Evolutionary conservation across 2,113 vertebrate species (phyloP), one percentile per base, ranked within the genome.

Genomic region (Rhea pennata): DNA sequence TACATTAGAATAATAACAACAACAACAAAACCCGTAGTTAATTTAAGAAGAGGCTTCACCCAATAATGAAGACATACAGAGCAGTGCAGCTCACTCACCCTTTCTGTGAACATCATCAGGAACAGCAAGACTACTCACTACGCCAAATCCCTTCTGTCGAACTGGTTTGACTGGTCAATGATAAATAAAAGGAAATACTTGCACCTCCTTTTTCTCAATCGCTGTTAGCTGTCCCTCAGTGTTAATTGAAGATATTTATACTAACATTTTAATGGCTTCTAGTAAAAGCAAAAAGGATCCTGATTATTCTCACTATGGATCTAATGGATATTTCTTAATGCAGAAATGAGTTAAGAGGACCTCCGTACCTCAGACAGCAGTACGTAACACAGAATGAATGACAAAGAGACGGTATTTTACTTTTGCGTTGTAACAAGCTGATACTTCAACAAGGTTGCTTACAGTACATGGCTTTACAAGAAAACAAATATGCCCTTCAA

Each of bases 1-100:
- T 95, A 86, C 79, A 86, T 95, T 92, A 97, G 84, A 95, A 95
- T 95, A 96, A 85, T 73, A 93, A 84, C 87, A 97, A 96, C 87
- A 95, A 91, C 74, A 93, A 92, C 92, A 95, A 96, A 94, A 94
- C 65, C 48, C 23, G 0, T 72, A 96, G 87, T 92, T 94, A 94
- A 91, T 89, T 95, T 90, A 85, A 95, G 84, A 87, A 90, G 69
- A 95, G 84, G 91, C 82, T 96, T 91, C 46, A 56, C 21, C 53
- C 74, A 87, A n/a, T 90, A 95, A 95, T 84, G 84, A 96, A 96
- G 93, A 89, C 15, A 19, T 12, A 93, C 19, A 76, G 84, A 91
- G 82, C 78, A 80, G 74, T 77, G 71, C 59, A 84, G 78, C 69
- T 94, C 85, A 48, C 79, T 90, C 69, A 59, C 46, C 76, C 89